Percentiles rank a stretch among this genome's conserved stretches.
Evolutionary conservation across 64 coral and sea anemone species (phyloP).

Genomic region (Anthopleura sola): DNA sequence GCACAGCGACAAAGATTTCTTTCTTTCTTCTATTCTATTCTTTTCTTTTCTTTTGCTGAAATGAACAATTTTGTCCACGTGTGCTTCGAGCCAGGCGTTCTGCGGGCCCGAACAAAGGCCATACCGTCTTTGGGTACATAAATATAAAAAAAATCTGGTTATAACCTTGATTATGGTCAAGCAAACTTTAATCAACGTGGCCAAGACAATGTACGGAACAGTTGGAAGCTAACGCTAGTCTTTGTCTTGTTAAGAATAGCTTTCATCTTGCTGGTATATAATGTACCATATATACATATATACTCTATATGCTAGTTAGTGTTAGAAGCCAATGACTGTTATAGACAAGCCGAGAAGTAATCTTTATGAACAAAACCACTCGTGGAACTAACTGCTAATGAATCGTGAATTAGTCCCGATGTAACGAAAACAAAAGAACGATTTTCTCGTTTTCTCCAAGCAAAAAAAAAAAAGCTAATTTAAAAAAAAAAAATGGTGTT

Average conservation of each 20-base stretch:
- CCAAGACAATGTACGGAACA: not conserved
- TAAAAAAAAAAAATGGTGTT: no score
- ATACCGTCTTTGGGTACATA: not conserved
- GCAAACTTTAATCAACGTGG: not conserved
- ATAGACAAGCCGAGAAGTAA: no score
- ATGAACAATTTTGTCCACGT: not conserved
- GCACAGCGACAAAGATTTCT: conserved; percentile 5
- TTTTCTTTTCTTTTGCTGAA: not conserved
- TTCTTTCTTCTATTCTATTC: not conserved
- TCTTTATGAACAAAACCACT: no score
- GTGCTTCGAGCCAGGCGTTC: conserved; percentile 1
- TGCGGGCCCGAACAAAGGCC: not conserved
- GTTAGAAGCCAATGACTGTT: not conserved
- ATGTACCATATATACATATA: not conserved
- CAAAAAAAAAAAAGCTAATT: no score
- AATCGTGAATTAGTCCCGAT: no score
- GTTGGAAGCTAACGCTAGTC: not conserved
- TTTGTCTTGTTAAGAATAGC: not conserved
- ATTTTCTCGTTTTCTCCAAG: no score
- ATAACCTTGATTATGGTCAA: not conserved
- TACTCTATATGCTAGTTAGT: not conserved
- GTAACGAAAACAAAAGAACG: no score
- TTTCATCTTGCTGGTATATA: not conserved
- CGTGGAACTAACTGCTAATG: no score
- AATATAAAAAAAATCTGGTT: not conserved